These are phyloP conservation scores for Trogon melanurus DNA, from an alignment of 2,113 vertebrate genomes.

Conservation along the genomic window DNA sequence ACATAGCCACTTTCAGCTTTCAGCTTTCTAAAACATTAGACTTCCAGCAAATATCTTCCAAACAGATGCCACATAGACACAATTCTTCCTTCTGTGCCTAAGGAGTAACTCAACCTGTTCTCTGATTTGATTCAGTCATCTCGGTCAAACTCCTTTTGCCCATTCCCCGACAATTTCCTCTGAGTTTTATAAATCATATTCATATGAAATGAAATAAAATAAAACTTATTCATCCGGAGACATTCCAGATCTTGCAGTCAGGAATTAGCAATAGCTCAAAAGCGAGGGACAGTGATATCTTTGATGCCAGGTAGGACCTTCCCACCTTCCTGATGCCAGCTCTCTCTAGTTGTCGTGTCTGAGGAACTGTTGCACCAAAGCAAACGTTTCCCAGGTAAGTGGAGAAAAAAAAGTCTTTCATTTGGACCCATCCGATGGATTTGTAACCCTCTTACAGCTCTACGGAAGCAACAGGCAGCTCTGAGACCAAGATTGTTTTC, in stretches of 20 bases:
- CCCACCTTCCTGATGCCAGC: background rate
- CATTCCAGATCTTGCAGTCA: background rate
- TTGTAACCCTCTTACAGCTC: background rate
- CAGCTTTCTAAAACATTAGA: background rate
- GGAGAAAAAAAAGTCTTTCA: background rate
- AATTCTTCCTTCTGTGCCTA: background rate
- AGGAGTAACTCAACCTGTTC: slow-evolving; percentile 19
- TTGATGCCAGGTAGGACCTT: background rate
- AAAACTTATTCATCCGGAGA: background rate
- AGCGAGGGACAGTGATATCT: background rate
- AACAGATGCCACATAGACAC: background rate
- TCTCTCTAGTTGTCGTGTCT: background rate
- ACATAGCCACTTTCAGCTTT: background rate
- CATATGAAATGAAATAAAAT: background rate
- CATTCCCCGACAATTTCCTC: background rate
- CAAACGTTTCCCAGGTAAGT: background rate
- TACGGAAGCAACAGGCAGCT: background rate
- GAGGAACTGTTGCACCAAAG: background rate
- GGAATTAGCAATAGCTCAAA: background rate
- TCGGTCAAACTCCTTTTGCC: background rate
- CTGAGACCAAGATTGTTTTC: background rate
- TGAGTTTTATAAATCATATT: background rate
- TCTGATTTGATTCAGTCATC: slow-evolving; percentile 1
- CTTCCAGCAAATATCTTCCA: background rate
- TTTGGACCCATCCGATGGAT: background rate